These are phyloP conservation scores for Bolinopsis microptera DNA, from an alignment of 37 sponge, comb jelly and placozoan genomes.

Conservation along the genomic window DNA sequence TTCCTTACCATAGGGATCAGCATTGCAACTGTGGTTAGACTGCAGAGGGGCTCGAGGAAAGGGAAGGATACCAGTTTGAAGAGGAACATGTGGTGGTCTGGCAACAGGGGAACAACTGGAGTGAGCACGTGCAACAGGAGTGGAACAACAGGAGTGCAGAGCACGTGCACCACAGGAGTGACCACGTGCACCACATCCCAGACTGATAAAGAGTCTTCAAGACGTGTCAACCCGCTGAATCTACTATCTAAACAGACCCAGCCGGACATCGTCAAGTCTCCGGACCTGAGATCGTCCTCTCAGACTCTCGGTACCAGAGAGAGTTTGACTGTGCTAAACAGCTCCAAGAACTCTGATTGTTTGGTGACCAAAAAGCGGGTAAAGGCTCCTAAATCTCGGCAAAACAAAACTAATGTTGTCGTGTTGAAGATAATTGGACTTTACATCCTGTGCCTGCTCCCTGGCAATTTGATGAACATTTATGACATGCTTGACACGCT, in stretches of 20 bases:
- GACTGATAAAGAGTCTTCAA: not conserved
- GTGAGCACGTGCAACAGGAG: not conserved
- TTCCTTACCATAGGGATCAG: not conserved
- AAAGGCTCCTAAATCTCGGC: not conserved
- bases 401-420: not conserved
- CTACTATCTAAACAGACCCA: not conserved
- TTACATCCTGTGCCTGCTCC: constrained; percentile 21
- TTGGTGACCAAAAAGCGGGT: not conserved
- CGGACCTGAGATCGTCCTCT: not conserved
- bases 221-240: not conserved
- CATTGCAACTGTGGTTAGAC: not conserved
- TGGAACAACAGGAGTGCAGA: not conserved
- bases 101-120: not conserved
- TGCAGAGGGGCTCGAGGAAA: not conserved
- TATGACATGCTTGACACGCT: not conserved
- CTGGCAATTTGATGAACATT: constrained; percentile 6
- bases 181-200: not conserved
- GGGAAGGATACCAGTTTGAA: not conserved
- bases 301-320: not conserved
- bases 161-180: no score
- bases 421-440: constrained; percentile 21
- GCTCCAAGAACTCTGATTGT: not conserved
- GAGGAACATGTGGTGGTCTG: not conserved
- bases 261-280: no score
- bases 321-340: not conserved